Evolutionary conservation across 2,888 invertebrate genomes (phyloP), one percentile per base, ranked within the genome.

Genomic region (Mycogona germanica): DNA sequence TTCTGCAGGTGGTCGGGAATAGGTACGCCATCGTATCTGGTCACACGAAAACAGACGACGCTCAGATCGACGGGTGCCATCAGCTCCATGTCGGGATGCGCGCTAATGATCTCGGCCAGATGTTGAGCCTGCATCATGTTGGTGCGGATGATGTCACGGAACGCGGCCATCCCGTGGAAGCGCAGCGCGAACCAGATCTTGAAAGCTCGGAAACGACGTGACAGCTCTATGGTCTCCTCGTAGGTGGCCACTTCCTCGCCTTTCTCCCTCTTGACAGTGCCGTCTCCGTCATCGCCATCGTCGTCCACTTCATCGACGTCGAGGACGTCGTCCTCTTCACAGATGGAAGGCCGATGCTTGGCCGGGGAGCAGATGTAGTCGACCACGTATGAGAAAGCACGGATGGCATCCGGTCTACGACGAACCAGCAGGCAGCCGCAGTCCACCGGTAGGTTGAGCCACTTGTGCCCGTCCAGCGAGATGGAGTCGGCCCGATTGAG

Each of bases 161-260:
- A 44, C 5, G 3, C 25, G 5, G 19, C n/a, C 23, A 23, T n/a
- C 9, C 45, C 45, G 25, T 44, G 23, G 45, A 23, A 44, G 3
- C 45, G 45, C 25, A 44, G 25, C 3, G 45, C 21, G n/a, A 44
- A 6, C 45, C 45, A 44, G 23, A 44, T 23, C 25, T 44, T 44
- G n/a, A 21, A 7, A 5, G 45, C 45, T 44, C 45, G 21, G 25
- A 25, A 44, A 23, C 45, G 3, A 21, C 45, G 17, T 3, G 45
- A 23, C 3, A 25, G 4, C 9, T 44, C 45, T n/a, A 44, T 44
- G 21, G 23, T n/a, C 7, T 3, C 23, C 21, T 44, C 45, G 45
- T 25, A 44, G 45, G 5, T 23, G 45, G 25, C 21, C 3, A 38
- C 40, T 3, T 17, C 17, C 40, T 3, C n/a, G n/a, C n/a, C n/a